Conservation (phyloP, 2,888 invertebrate genomes). For the Calephelis perditalis region DNA sequence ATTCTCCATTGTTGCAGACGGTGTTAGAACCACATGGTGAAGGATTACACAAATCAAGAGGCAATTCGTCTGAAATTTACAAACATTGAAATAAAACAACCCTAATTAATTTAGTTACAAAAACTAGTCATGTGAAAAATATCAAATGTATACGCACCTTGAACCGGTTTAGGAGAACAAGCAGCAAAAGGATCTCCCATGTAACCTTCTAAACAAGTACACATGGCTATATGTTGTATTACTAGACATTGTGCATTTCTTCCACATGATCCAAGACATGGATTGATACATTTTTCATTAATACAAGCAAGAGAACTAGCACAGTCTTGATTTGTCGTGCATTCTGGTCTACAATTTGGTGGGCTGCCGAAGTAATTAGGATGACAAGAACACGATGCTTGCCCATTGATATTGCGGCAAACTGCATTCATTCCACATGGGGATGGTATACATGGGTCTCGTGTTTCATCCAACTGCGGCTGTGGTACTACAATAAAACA, state of each 20-base stretch:
- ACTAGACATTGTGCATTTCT: constrained; percentile 76
- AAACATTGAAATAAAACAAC: constrained; percentile 10
- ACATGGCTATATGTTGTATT: constrained; percentile 80
- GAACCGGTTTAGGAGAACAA: constrained; percentile 50
- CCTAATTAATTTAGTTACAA: constrained; percentile 13
- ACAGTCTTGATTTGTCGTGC: constrained; percentile 83
- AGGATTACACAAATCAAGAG: constrained; percentile 80
- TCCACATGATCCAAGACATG: constrained; percentile 84
- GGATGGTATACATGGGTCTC: constrained; percentile 82
- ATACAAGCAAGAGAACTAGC: constrained; percentile 81
- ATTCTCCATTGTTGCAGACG: constrained; percentile 82
- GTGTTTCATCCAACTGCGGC: constrained; percentile 54
- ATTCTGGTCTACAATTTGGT: constrained; percentile 83
- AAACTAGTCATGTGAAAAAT: too few relatives aligned
- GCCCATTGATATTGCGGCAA: constrained; percentile 74
- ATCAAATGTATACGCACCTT: constrained; percentile 41
- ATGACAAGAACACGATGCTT: constrained; percentile 80
- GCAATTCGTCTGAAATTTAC: constrained; percentile 33
- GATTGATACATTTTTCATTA: constrained; percentile 81
- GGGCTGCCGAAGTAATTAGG: constrained; percentile 80
- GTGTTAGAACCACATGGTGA: constrained; percentile 87
- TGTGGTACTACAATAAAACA: constrained; percentile 39
- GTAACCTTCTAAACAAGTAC: constrained; percentile 77
- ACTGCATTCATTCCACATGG: constrained; percentile 82
- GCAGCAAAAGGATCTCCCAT: constrained; percentile 80